Percentiles rank a stretch among this genome's conserved stretches.
Evolutionary conservation across 2,888 invertebrate genomes (phyloP).

Genomic region (Patella ulyssiponensis): DNA sequence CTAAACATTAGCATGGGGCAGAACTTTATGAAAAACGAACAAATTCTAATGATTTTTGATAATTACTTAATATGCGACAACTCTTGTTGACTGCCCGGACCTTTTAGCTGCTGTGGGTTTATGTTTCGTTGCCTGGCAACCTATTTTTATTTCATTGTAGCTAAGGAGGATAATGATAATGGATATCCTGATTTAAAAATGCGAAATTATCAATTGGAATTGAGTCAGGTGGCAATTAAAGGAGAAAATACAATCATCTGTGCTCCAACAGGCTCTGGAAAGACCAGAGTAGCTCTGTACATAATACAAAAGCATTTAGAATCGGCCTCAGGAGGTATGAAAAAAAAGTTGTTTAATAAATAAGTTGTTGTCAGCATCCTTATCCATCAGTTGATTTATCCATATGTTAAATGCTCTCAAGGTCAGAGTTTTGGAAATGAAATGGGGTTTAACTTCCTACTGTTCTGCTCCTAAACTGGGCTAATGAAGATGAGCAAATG

Average conservation of each 20-base stretch:
- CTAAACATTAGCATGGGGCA: no score
- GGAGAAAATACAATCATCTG: constrained; percentile 37
- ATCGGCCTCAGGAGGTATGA: not conserved
- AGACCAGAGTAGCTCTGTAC: constrained; percentile 40
- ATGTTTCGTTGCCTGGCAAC: no score
- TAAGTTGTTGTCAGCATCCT: not conserved
- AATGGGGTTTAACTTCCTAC: no score
- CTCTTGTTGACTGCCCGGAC: no score
- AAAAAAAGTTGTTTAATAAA: not conserved
- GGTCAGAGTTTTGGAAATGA: constrained; percentile 4
- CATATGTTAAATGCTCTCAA: constrained; percentile 9
- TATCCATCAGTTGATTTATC: constrained; percentile 21
- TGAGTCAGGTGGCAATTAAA: constrained; percentile 31
- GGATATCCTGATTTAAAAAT: constrained; percentile 5
- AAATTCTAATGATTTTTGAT: no score
- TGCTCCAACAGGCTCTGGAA: constrained; percentile 43
- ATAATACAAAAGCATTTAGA: constrained; percentile 35
- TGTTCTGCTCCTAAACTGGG: no score
- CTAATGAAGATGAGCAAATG: no score
- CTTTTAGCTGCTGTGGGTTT: no score
- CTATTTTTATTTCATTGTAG: no score
- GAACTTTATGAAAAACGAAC: no score
- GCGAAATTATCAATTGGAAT: constrained; percentile 37
- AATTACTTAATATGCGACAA: no score
- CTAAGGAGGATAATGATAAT: no score